Evolutionary conservation across 2,888 invertebrate species (phyloP).

Genomic region (Acanthosepion pharaonis): DNA sequence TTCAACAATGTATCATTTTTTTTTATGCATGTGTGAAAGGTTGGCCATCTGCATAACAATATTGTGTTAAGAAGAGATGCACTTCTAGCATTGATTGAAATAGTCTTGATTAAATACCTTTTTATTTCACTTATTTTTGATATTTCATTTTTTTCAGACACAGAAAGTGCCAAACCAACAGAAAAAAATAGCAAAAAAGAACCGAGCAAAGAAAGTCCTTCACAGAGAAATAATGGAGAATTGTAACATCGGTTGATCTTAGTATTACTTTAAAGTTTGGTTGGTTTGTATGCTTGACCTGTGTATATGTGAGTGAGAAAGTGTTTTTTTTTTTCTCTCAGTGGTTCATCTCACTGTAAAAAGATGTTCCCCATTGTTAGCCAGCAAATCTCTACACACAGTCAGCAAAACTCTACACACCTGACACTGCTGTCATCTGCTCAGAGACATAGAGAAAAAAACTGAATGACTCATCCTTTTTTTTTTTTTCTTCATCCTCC

Average conservation of each 20-base stretch:
- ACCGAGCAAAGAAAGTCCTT: not conserved
- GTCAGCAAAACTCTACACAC: not conserved
- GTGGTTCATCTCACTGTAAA: not conserved
- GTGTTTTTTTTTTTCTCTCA: not conserved
- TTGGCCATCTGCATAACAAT: no score
- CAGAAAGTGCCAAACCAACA: not conserved
- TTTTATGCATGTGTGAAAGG: no score
- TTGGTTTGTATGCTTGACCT: not conserved
- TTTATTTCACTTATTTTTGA: not conserved
- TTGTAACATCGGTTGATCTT: constrained; percentile 24
- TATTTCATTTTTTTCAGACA: not conserved
- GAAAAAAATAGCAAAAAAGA: not conserved
- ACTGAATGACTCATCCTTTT: not conserved
- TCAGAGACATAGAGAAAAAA: not conserved
- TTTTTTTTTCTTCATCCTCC: not conserved
- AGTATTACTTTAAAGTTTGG: not conserved
- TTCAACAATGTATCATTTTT: no score
- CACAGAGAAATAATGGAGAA: constrained; percentile 39
- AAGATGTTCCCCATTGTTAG: not conserved
- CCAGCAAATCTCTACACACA: not conserved
- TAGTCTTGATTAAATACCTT: not conserved
- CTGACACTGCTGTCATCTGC: not conserved
- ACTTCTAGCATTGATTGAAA: no score
- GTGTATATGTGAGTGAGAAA: not conserved
- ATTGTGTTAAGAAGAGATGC: no score